Base-by-base conservation (phyloP, 2,797 vertebrate genomes). In the Champsocephalus esox region DNA sequence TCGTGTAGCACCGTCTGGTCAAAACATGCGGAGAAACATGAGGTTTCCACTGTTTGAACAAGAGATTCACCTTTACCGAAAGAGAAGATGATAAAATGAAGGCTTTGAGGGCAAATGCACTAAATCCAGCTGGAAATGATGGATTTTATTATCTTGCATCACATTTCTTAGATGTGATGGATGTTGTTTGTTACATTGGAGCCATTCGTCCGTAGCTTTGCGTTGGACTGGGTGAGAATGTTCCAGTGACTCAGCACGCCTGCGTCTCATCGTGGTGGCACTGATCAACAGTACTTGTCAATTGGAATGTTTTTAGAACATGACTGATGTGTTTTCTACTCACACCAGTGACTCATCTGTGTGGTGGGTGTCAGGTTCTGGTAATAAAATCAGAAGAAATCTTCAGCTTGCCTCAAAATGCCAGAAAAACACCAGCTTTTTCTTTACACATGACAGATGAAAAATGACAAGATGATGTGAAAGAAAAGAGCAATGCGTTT, bases 321-420 rank as follows among this genome's bases (percentile, higher is more conserved):
- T 88, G 84, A 87, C 61, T 87, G 80, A 88, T 89, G 84, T 81
- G 77, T 87, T 83, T 89, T 88, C 81, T 75, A 46, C 43, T 87
- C 58, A 46, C 68, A 73, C 13, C 43, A 6, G 70, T 92, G 90
- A 90, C 82, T 90, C 87, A 83, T 76, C 3, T 61, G 55, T 73
- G 65, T 73, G 72, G 80, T 66, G 73, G 83, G 76, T 81, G 89
- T 80, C 70, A 52, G 62, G 76, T 79, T 80, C 83, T 69, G 62
- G 19, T 85, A 17, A 54, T 79, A 69, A 62, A 68, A 66, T 64
- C 55, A 19, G 58, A 75, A 43, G 19, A 50, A 70, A 80, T 56
- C 62, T 62, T 77, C 61, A 4, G 41, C 46, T 76, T 44, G 65
- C 69, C 28, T 75, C n/a, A 7, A 21, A 73, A 71, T 34, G 59